Conservation (phyloP, 2,888 invertebrate genomes). For the Cosmopolites sordidus region DNA sequence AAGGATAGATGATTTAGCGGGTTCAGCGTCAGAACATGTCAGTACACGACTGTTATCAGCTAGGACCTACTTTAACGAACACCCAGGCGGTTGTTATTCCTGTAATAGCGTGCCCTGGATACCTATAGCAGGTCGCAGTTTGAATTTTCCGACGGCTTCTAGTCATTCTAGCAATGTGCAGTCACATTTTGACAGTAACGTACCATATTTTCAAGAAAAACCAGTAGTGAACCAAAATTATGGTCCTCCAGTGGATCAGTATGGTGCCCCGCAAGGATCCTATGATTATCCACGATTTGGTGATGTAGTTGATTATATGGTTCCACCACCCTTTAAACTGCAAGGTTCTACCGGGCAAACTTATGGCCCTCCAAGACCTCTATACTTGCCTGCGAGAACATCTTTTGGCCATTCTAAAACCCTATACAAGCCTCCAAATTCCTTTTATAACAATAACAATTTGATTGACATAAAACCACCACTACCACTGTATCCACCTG, state of each 20-base stretch:
- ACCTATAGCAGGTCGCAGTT: slow-evolving; percentile 54
- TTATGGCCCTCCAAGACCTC: slow-evolving; percentile 29
- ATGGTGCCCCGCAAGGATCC: slow-evolving; percentile 21
- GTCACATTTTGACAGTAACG: slow-evolving; percentile 13
- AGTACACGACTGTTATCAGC: slow-evolving; percentile 36
- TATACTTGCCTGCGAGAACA: slow-evolving; percentile 35
- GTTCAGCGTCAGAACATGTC: slow-evolving; percentile 28
- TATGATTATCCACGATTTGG: slow-evolving; percentile 17
- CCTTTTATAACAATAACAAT: slow-evolving; percentile 26
- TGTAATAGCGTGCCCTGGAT: slow-evolving; percentile 81
- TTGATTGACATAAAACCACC: slow-evolving; percentile 8
- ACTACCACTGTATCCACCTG: slow-evolving; percentile 3
- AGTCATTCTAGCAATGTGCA: slow-evolving; percentile 13
- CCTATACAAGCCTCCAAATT: slow-evolving; percentile 32
- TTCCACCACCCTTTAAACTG: slow-evolving; percentile 28
- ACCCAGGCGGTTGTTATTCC: slow-evolving; percentile 58
- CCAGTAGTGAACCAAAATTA: slow-evolving; percentile 4
- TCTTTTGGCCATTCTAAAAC: slow-evolving; percentile 32
- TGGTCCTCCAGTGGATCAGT: slow-evolving; percentile 19
- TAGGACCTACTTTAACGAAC: slow-evolving; percentile 25
- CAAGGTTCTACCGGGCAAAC: not conserved
- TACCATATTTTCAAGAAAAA: slow-evolving; percentile 33
- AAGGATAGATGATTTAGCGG: slow-evolving; percentile 25
- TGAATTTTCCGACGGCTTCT: slow-evolving; percentile 12
- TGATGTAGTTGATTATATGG: slow-evolving; percentile 29